These are phyloP conservation scores for Orthosia gracilis DNA, from an alignment of 2,888 invertebrate genomes.

Conservation along the genomic window DNA sequence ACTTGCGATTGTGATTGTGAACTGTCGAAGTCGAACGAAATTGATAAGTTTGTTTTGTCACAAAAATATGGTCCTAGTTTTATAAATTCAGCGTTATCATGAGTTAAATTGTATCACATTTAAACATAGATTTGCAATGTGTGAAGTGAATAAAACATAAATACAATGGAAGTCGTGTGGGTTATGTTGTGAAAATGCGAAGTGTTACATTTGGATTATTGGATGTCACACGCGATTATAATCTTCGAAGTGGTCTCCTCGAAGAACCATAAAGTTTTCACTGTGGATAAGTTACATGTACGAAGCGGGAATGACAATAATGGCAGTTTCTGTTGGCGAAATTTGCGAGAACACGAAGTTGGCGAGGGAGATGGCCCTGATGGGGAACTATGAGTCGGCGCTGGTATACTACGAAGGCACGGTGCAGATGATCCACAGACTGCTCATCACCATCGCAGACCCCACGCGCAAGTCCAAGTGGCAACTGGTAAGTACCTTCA, in stretches of 20 bases:
- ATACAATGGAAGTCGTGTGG: constrained; percentile 71
- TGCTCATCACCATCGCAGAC: constrained; percentile 95
- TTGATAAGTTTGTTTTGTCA: constrained; percentile 86
- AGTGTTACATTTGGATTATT: constrained; percentile 81
- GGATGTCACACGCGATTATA: constrained; percentile 83
- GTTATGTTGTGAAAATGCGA: constrained; percentile 81
- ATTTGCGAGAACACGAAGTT: constrained; percentile 98
- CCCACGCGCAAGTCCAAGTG: constrained; percentile 96
- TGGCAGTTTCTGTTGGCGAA: constrained; percentile 97
- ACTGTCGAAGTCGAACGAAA: constrained; percentile 78
- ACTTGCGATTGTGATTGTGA: constrained; percentile 75
- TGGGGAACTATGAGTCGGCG: constrained; percentile 98
- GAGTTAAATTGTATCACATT: constrained; percentile 75
- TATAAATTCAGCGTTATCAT: constrained; percentile 78
- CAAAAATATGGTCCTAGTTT: constrained; percentile 77
- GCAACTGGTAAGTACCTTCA: constrained; percentile 93
- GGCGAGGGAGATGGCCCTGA: constrained; percentile 98
- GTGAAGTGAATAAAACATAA: constrained; percentile 70
- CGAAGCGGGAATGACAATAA: constrained; percentile 93
- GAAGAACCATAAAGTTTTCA: constrained; percentile 78
- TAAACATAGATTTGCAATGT: constrained; percentile 65
- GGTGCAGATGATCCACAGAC: constrained; percentile 97
- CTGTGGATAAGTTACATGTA: constrained; percentile 85
- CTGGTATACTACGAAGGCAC: constrained; percentile 98
- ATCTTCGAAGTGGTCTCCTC: constrained; percentile 77